Base-by-base conservation (phyloP, 2,797 vertebrate genomes). In the Falco peregrinus region DNA sequence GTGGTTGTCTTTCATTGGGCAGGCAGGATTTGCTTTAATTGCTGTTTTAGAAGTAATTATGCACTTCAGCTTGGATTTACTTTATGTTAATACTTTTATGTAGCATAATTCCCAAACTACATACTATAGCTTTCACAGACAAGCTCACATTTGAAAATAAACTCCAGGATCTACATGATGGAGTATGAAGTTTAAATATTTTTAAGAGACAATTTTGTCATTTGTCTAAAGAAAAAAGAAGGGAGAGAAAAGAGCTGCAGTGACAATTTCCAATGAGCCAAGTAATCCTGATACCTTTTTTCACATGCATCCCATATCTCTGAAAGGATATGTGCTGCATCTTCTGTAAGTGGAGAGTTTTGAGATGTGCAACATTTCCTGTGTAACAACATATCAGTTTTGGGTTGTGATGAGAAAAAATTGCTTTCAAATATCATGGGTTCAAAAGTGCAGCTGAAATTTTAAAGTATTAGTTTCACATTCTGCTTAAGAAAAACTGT, bases 391-490 rank as follows among this genome's bases (percentile, higher is more conserved):
- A 84, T 94, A 95, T 74, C 90, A 77, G 86, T 71, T 95, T 96
- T 90, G 59, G 85, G 48, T 48, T 95, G 56, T 77, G 93, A 96
- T 65, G 95, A 92, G 84, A 75, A 96, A 97, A 95, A 95, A 95
- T 57, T 68, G 85, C 86, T 92, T 94, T 92, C 80, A 94, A 90
- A 94, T 94, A 95, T 80, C 86, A 83, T 0, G 0, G 53, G 93
- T 96, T 96, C 93, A 94, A 85, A 95, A 95, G 93, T 95, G 90
- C 81, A 92, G 81, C 53, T 94, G 90, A 94, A 96, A 95, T 95
- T 90, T 95, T 87, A 60, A 93, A 96, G 90, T 83, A 94, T 93
- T 95, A 93, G 71, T 84, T 95, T 96, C 96, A 92, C 57, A 89
- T 95, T 90, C 88, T 92, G 57, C 78, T 77, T 90, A 93, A 90